Conservation (phyloP, 2,113 vertebrate species). For the Callorhinus ursinus region DNA sequence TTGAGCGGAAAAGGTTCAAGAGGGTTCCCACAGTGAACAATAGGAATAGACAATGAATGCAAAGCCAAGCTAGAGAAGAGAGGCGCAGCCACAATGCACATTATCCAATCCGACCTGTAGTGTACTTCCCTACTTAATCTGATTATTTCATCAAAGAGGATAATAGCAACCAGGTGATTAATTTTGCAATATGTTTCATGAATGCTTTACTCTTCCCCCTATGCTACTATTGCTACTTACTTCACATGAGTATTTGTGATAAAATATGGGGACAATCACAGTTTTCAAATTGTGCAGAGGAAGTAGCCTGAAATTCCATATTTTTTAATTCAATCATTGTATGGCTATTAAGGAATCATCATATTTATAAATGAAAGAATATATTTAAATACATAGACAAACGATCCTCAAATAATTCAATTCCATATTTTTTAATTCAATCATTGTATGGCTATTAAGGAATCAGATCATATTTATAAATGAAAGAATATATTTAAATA, state of each 20-base stretch:
- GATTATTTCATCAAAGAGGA: conserved; percentile 90
- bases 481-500: neutral
- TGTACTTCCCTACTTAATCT: conserved; percentile 86
- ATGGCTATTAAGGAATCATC: neutral
- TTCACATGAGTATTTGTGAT: conserved; percentile 64
- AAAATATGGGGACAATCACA: neutral
- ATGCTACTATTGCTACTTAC: conserved; percentile 75
- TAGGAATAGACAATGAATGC: neutral
- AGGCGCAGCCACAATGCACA: neutral
- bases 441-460: neutral
- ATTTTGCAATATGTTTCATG: conserved; percentile 83
- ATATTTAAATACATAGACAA: neutral
- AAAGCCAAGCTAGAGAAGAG: neutral
- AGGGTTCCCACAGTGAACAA: neutral
- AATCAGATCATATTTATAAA: neutral
- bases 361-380: neutral
- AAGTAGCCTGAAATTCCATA: neutral
- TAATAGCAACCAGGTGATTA: conserved; percentile 88
- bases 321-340: neutral
- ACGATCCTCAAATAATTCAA: neutral
- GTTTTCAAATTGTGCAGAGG: neutral
- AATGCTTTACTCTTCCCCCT: conserved; percentile 78
- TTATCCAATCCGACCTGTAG: conserved; percentile 87
- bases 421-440: neutral
- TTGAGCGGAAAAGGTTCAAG: neutral